Base-by-base conservation (phyloP, 1,140 invertebrate genomes). In the Drosophila bipectinata region DNA sequence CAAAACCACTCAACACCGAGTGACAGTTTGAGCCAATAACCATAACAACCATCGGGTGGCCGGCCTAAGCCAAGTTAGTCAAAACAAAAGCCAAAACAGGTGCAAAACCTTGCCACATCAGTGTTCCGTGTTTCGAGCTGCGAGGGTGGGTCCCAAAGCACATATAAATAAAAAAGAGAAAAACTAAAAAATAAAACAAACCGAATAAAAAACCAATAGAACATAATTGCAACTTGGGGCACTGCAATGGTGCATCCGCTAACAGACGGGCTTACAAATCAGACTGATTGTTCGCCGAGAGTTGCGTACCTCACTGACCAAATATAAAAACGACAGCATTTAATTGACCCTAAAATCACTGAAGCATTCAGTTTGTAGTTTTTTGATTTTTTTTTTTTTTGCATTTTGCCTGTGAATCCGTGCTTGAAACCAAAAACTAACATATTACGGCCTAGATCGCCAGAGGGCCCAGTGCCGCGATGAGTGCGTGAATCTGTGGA, bases 331-430 rank as follows among this genome's bases (percentile, higher is more conserved):
- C 55, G 64, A 58, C 72, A 73, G 68, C 72, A 49, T 88, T 88
- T 89, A 89, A 87, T 88, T 88, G 83, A 81, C 83, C 84, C 72
- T 79, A 88, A 88, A 88, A 71, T 64, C 72, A 49, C 59, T 88
- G 72, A 79, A 56, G 79, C 83, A 64, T 88, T 59, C 6, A 54
- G 15, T 47, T 76, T 62, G 34, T 39, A n/a, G 41, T 2, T 6
- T 47, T 21, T 47, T 47, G 21, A 10, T 26, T 21, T 51, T 69
- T 26, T 41, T 44, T 18, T 18, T 18, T 1, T 18, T 10, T 32
- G 9, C 21, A 18, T 28, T 49, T 4, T 57, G 48, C 53, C 9
- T 63, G 28, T 26, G 45, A 7, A 51, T 4, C 34, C 37, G 32
- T 51, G 34, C 21, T 41, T 47, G 4, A 44, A 52, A 53, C 18